Evolutionary conservation across 2,888 invertebrate species (phyloP).

Genomic region (Drosophila niveifrons): DNA sequence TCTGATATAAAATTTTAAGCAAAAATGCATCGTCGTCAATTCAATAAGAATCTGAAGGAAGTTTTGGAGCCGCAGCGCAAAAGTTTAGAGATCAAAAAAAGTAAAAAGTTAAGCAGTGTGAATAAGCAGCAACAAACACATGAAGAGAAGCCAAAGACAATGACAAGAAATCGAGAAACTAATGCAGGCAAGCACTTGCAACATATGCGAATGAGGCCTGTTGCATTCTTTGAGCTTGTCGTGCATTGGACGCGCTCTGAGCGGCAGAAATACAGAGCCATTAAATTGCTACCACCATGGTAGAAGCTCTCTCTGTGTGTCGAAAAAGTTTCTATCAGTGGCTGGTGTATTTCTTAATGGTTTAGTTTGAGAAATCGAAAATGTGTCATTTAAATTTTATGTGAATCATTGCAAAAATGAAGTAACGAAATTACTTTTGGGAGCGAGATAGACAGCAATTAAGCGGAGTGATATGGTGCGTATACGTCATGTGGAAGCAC

Average conservation of each 20-base stretch:
- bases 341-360: not conserved
- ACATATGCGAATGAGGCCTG: not conserved
- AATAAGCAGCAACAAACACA: constrained; percentile 1
- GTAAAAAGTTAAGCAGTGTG: not conserved
- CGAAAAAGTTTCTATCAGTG: not conserved
- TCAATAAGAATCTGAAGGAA: constrained; percentile 13
- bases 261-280: constrained; percentile 27
- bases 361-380: not conserved
- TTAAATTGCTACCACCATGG: constrained; percentile 65
- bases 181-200: constrained; percentile 1
- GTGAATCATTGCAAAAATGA: not conserved
- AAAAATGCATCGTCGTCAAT: constrained; percentile 46
- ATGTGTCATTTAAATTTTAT: not conserved
- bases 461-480: no score
- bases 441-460: not conserved
- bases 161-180: not conserved
- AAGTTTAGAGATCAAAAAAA: constrained; percentile 6
- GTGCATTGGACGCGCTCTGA: constrained; percentile 63
- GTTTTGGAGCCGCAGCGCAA: not conserved
- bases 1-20: not conserved
- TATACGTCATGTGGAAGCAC: no score
- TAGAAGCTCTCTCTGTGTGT: constrained; percentile 20
- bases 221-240: constrained; percentile 24
- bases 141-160: not conserved
- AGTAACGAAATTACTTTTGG: not conserved